Evolutionary conservation across 2,888 invertebrate species (phyloP), one percentile per base, ranked within the genome.

Genomic region (Hydraecia micacea): DNA sequence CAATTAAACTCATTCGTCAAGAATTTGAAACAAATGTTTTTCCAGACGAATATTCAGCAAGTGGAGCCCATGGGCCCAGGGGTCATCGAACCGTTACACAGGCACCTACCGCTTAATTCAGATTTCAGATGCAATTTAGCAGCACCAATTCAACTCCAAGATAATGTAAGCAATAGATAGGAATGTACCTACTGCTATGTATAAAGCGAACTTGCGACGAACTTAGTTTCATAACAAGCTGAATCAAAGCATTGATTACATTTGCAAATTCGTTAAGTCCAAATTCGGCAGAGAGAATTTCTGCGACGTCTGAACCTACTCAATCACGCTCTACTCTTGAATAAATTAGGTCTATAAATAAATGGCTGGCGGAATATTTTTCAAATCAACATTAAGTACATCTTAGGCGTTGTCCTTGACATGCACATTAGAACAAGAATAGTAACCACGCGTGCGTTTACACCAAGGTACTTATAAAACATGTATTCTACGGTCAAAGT

Each of bases 221-320:
- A 68, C 36, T 70, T 58, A 49, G 55, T 73, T 70, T 46, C 46
- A n/a, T 62, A 70, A 55, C 86, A 63, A 82, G 63, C 71, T 55
- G 42, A 75, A 84, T 71, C 71, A 74, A 85, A 83, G 81, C 73
- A 73, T 82, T 84, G 73, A 86, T 84, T 81, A 71, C 67, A 86
- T 86, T 86, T 77, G 63, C 67, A 86, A 82, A 81, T 82, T 82
- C 60, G 62, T 84, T 80, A 67, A 67, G n/a, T 52, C 66, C 36
- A 25, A 72, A 75, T 76, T 86, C 42, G 60, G 52, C n/a, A 39
- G 58, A 13, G 49, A 13, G 70, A 67, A 70, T 79, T 83, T 67
- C 72, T 71, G 70, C 25, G 73, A 46, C 32, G 82, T 60, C 82
- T 67, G 77, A 46, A 63, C 63, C 13, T 68, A 85, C 52, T 81